A percentile compares a stretch with the other conserved stretches of the same genome.
phyloP scores from a whole-genome alignment of 2,113 vertebrate genomes.

The Struthio camelus region DNA sequence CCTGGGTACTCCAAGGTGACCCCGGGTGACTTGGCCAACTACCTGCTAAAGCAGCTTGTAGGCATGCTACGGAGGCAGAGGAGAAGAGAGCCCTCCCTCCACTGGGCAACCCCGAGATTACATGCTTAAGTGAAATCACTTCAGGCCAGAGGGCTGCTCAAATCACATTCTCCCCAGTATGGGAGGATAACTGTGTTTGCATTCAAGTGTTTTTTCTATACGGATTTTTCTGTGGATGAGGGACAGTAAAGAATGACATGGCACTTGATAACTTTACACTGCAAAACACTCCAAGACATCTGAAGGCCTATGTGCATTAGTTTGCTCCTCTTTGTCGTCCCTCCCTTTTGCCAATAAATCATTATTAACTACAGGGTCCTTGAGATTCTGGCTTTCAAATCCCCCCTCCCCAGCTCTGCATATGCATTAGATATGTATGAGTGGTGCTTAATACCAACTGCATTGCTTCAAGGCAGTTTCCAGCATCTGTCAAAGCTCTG shows the following conservation, averaged over 20 bases:
- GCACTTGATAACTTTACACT: neutral
- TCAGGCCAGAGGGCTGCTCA: neutral
- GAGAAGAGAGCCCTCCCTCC: neutral
- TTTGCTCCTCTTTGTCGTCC: neutral
- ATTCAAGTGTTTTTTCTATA: neutral
- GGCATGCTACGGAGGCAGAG: neutral
- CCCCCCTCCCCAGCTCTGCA: neutral
- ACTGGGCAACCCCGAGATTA: neutral
- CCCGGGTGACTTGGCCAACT: neutral
- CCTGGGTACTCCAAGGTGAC: neutral
- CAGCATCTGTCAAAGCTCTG: neutral
- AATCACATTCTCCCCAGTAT: neutral
- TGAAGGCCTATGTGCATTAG: neutral
- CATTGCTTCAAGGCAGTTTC: neutral
- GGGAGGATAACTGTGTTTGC: neutral
- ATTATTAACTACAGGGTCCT: neutral
- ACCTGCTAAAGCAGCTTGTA: neutral
- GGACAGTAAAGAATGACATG: neutral
- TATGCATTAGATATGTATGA: rapidly evolving
- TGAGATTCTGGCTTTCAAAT: neutral
- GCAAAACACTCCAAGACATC: neutral
- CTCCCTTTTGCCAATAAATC: neutral
- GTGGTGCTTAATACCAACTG: neutral
- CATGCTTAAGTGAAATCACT: neutral
- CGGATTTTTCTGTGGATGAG: neutral